Base-by-base conservation (phyloP, 2,113 vertebrate species). In the Cephalopholis sonnerati region DNA sequence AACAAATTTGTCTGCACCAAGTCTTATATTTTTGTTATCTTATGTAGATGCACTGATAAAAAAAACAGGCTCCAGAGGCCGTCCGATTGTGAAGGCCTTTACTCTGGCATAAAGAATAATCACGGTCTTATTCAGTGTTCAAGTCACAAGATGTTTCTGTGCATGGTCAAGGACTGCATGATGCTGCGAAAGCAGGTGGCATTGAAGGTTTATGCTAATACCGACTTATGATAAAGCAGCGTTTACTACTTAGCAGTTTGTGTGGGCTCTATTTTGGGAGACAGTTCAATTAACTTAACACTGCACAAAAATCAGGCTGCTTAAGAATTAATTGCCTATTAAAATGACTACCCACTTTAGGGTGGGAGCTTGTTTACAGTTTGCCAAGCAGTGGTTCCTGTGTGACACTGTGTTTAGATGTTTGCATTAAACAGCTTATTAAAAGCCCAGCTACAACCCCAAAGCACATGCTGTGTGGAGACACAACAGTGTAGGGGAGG, bases 241-340 rank as follows among this genome's bases (percentile, higher is more conserved):
- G 10, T 92, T 93, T 90, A 70, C 68, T 83, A 84, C 82, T 90
- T 86, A 87, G 64, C 79, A 66, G 51, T 82, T 84, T 85, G 87
- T 87, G 90, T 86, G 81, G 85, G 90, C 82, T 88, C 82, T 91
- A 77, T 82, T 89, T 88, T 87, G 53, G 87, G 76, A 92, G 79
- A 88, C 87, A 90, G 86, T 86, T 90, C 85, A 92, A 92, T 93
- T 94, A 91, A 90, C 74, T 76, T 90, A 86, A 87, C 81, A 83
- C 81, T 81, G 81, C 74, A 82, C 82, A 89, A 81, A 89, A 92
- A 90, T 89, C 77, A 89, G 86, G 81, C 83, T 59, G 78, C 89
- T 93, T 89, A 92, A 87, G 76, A 92, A 92, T 93, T 85, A 93
- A 93, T 93, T 92, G 90, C 83, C 59, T 90, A 86, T 92, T 91